Evolutionary conservation across 2,888 invertebrate species (phyloP).

Genomic region (Oscheius sp.): DNA sequence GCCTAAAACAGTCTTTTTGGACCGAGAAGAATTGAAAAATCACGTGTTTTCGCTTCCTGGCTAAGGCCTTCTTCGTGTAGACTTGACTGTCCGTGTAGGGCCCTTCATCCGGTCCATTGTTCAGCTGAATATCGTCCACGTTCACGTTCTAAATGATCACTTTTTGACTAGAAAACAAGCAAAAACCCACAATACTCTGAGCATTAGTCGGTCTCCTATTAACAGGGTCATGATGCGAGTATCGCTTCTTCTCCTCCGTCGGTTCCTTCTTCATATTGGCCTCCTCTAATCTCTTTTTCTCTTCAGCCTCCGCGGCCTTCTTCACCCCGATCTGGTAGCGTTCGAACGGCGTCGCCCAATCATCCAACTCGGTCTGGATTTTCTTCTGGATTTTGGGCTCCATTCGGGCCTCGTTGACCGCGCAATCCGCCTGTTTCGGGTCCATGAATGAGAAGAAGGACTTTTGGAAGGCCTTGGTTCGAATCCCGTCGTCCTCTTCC

Average conservation of each 20-base stretch:
- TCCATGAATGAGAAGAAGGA: background rate
- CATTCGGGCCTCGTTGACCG: background rate
- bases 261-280: conserved; percentile 37
- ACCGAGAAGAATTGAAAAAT: conserved; percentile 14
- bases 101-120: background rate
- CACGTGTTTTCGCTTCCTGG: conserved; percentile 45
- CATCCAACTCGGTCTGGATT: conserved; percentile 37
- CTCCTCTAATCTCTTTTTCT: conserved; percentile 40
- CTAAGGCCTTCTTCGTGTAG: conserved; percentile 57
- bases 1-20: conserved; percentile 19
- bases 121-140: conserved; percentile 3
- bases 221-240: conserved; percentile 55
- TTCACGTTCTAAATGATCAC: background rate
- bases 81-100: conserved; percentile 50
- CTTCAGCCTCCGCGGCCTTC: conserved; percentile 43
- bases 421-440: background rate
- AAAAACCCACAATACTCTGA: background rate
- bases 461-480: background rate
- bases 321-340: conserved; percentile 52
- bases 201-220: conserved; percentile 46
- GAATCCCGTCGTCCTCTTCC: background rate
- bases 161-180: too few species aligned
- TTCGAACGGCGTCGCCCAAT: conserved; percentile 59
- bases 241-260: conserved; percentile 46
- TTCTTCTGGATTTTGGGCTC: background rate